Evolutionary conservation across 2,113 vertebrate genomes (phyloP).

Genomic region (Tyto alba): DNA sequence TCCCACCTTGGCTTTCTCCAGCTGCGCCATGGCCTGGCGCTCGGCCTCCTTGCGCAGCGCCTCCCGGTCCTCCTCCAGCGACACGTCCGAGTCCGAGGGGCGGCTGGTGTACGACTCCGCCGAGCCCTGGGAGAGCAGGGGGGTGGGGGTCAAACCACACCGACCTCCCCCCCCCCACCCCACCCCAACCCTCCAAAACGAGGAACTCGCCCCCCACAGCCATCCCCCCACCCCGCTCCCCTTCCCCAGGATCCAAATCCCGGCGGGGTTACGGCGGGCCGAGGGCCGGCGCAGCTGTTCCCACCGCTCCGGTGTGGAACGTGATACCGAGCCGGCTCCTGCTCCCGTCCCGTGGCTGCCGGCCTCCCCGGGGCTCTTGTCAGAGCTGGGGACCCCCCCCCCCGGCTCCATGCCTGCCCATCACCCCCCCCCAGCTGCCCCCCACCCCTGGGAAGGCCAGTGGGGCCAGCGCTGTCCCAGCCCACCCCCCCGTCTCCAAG

Average conservation of each 20-base stretch:
- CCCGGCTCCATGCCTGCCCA: not conserved
- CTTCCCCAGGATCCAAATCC: no score
- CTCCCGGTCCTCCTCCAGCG: slow-evolving; percentile 95
- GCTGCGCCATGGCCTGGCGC: slow-evolving; percentile 92
- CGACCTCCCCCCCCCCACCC: fast-evolving
- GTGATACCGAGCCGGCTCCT: not conserved
- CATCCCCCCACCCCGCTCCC: no score
- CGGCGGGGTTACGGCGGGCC: not conserved
- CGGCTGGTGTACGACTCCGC: slow-evolving; percentile 98
- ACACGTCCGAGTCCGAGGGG: slow-evolving; percentile 94
- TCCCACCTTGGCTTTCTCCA: slow-evolving; percentile 96
- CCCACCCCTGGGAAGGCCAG: not conserved
- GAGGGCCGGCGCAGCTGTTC: not conserved
- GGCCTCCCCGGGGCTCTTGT: not conserved
- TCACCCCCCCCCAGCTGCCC: not conserved
- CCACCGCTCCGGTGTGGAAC: not conserved
- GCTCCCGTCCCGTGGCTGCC: not conserved
- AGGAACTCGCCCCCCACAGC: not conserved
- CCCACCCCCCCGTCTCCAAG: fast-evolving
- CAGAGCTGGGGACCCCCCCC: not conserved
- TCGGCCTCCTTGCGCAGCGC: slow-evolving; percentile 94
- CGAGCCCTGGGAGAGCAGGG: slow-evolving; percentile 79
- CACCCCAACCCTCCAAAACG: no score
- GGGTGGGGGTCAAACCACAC: not conserved
- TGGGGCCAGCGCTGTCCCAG: not conserved